A percentile compares a stretch with the other conserved stretches of the same genome.
These are phyloP conservation scores for Macropodus opercularis DNA, from an alignment of 2,797 vertebrate species.

Conservation along the genomic window DNA sequence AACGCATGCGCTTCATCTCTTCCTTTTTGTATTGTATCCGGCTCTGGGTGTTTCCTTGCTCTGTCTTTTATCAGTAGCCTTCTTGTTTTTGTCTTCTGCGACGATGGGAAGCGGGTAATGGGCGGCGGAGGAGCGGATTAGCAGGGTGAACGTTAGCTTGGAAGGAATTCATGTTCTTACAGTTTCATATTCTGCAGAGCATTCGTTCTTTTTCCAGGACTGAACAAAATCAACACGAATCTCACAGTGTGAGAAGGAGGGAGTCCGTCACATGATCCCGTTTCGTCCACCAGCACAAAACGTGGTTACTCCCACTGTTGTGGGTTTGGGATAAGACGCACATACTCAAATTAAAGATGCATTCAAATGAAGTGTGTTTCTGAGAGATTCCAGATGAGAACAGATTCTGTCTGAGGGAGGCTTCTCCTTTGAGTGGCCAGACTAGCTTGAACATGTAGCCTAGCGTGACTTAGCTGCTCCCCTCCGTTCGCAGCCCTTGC, in stretches of 20 bases:
- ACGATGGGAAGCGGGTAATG: slow-evolving; percentile 67
- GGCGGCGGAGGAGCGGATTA: slow-evolving; percentile 11
- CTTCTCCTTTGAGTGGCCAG: too few relatives aligned
- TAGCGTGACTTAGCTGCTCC: slow-evolving; percentile 31
- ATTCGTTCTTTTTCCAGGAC: not conserved
- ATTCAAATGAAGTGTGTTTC: too few relatives aligned
- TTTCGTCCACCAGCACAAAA: too few relatives aligned
- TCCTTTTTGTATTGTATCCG: slow-evolving; percentile 60
- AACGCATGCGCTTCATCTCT: slow-evolving; percentile 48
- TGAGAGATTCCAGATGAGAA: too few relatives aligned
- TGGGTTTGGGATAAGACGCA: too few relatives aligned
- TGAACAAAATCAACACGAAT: too few relatives aligned
- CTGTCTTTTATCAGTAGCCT: slow-evolving; percentile 55
- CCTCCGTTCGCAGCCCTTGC: slow-evolving; percentile 18
- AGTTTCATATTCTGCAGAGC: slow-evolving; percentile 3
- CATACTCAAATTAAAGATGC: too few relatives aligned
- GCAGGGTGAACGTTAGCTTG: too few relatives aligned
- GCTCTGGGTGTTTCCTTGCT: slow-evolving; percentile 36
- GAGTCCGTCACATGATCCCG: too few relatives aligned
- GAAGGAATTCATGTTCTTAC: slow-evolving; percentile 38
- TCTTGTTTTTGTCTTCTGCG: slow-evolving; percentile 40
- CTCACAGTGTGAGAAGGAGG: too few relatives aligned
- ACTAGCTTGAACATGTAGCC: too few relatives aligned
- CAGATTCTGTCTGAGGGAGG: not conserved
- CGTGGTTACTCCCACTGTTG: too few relatives aligned